A percentile compares a stretch with the other conserved stretches of the same genome.
These are phyloP conservation scores for Cassiopea andromeda DNA, from an alignment of 30 jellyfish, hydroid and myxozoan species.

Conservation along the genomic window DNA sequence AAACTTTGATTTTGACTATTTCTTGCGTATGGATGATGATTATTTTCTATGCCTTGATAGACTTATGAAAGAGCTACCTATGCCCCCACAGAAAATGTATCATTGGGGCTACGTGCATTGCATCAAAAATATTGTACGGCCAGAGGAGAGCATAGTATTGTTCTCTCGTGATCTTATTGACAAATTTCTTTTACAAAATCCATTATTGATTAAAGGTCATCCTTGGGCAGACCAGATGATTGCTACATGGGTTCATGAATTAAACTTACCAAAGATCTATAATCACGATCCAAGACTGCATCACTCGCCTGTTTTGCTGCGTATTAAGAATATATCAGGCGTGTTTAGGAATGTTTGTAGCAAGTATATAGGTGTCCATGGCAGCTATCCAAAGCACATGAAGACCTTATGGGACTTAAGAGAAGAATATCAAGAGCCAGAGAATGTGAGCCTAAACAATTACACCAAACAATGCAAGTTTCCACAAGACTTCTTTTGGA, in stretches of 20 bases:
- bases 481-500: slow-evolving; percentile 35
- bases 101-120: slow-evolving; percentile 83
- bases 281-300: slow-evolving; percentile 78
- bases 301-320: slow-evolving; percentile 70
- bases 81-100: slow-evolving; percentile 39
- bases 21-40: slow-evolving; percentile 90
- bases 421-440: neutral
- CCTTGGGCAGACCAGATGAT: slow-evolving; percentile 86
- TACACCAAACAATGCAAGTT: slow-evolving; percentile 15
- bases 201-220: slow-evolving; percentile 62
- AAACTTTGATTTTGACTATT: slow-evolving; percentile 77
- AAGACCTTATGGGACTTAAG: slow-evolving; percentile 72
- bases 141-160: slow-evolving; percentile 76
- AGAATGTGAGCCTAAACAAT: neutral
- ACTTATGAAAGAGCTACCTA: slow-evolving; percentile 39
- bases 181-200: slow-evolving; percentile 56
- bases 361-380: slow-evolving; percentile 78
- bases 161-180: slow-evolving; percentile 68
- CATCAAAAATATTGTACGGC: slow-evolving; percentile 40
- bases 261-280: slow-evolving; percentile 28
- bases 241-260: slow-evolving; percentile 65
- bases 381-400: slow-evolving; percentile 79
- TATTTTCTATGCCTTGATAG: slow-evolving; percentile 78
- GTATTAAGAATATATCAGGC: slow-evolving; percentile 16
- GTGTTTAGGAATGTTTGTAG: slow-evolving; percentile 50